Percentiles rank a stretch among this genome's conserved stretches.
Conservation (phyloP, 2,888 invertebrate genomes). For the Platycheirus rosarum region DNA sequence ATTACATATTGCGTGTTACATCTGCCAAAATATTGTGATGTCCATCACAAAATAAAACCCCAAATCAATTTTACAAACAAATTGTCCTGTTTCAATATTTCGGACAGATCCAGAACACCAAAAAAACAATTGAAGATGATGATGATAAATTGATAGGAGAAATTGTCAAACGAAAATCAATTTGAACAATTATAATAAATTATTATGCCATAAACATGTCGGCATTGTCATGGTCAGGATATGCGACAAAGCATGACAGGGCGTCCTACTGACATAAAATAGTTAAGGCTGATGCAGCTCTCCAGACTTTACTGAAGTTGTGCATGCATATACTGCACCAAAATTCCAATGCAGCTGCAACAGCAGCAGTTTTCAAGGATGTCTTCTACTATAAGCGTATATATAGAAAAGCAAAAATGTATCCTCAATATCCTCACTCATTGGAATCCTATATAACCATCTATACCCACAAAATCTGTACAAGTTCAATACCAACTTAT, state of each 20-base stretch:
- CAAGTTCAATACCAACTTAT: conserved; percentile 65
- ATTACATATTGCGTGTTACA: not conserved
- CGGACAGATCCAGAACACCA: conserved; percentile 1
- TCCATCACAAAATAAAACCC: not conserved
- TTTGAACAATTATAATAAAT: conserved; percentile 44
- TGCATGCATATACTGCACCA: conserved; percentile 34
- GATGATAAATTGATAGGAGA: not conserved
- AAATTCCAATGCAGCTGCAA: conserved; percentile 42
- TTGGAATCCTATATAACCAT: conserved; percentile 31
- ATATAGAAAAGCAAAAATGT: too few relatives aligned
- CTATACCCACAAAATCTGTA: conserved; percentile 39
- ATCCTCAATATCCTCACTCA: conserved; percentile 3
- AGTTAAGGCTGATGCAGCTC: conserved; percentile 16
- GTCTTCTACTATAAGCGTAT: not conserved
- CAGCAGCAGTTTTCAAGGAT: conserved; percentile 27
- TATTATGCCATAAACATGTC: conserved; percentile 63
- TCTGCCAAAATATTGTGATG: not conserved
- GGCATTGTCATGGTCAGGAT: conserved; percentile 63
- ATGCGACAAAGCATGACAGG: conserved; percentile 48
- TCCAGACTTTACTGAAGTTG: not conserved
- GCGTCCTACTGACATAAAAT: conserved; percentile 49
- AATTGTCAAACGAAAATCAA: conserved; percentile 40
- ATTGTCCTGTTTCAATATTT: conserved; percentile 17
- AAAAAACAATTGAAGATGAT: conserved; percentile 4
- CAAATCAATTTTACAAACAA: not conserved